These are phyloP conservation scores for Amphimedon queenslandica DNA, from an alignment of 37 sponge, comb jelly and placozoan genomes.

Conservation along the genomic window DNA sequence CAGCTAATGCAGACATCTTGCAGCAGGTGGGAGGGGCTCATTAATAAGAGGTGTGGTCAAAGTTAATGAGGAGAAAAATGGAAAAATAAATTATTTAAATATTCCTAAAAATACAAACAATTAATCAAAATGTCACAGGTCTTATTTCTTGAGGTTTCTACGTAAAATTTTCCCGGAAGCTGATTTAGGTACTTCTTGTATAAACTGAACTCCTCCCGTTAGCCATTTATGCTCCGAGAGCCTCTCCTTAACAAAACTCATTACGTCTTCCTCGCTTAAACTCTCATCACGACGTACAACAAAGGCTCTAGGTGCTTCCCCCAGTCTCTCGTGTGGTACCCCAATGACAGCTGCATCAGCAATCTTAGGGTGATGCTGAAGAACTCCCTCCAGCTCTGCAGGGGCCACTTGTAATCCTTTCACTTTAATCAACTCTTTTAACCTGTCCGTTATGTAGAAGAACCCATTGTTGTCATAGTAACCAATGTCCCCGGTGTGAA, in stretches of 20 bases:
- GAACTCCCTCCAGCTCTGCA: constrained; percentile 86
- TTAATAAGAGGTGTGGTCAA: too few relatives aligned
- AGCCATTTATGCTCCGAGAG: constrained; percentile 75
- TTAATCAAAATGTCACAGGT: neutral
- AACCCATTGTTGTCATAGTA: constrained; percentile 71
- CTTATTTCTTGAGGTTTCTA: constrained; percentile 36
- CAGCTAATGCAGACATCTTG: constrained; percentile 4
- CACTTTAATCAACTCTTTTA: constrained; percentile 93
- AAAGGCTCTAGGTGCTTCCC: constrained; percentile 88
- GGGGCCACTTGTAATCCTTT: constrained; percentile 91
- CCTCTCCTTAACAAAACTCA: constrained; percentile 37
- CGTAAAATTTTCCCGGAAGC: constrained; percentile 85
- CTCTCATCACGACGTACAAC: constrained; percentile 60
- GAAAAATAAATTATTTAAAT: neutral
- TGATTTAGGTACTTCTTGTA: constrained; percentile 77
- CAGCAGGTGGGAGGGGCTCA: neutral
- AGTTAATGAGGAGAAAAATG: too few relatives aligned
- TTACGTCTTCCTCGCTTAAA: constrained; percentile 58
- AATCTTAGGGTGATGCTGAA: constrained; percentile 69
- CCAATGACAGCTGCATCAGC: constrained; percentile 87
- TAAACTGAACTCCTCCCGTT: constrained; percentile 70
- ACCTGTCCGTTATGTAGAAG: constrained; percentile 84
- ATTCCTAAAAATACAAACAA: neutral
- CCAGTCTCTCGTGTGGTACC: constrained; percentile 71
- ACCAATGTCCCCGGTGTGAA: constrained; percentile 78